phyloP scores from a whole-genome alignment of 2,797 vertebrate genomes.

The Myotis vivesi region DNA sequence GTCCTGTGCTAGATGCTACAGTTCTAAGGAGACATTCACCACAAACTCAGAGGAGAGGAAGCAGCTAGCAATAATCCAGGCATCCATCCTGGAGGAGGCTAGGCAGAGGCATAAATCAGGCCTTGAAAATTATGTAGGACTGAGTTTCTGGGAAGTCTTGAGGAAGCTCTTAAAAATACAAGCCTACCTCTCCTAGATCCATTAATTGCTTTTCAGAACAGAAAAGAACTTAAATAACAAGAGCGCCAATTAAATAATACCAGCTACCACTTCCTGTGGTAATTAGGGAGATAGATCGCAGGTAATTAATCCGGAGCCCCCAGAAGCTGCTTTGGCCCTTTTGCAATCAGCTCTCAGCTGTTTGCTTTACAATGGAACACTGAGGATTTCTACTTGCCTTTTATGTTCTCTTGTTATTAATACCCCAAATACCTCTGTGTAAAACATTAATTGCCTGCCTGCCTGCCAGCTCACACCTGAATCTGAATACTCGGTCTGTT shows the following conservation, averaged over 20 bases:
- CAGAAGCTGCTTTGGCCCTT: conserved; percentile 42
- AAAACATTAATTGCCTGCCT: conserved; percentile 74
- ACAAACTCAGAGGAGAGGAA: neutral
- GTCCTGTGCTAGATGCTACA: rapidly evolving
- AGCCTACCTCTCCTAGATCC: conserved; percentile 5
- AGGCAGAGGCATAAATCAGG: neutral
- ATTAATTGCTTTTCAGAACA: conserved; percentile 72
- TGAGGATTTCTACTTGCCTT: conserved; percentile 47
- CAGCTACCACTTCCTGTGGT: conserved; percentile 66
- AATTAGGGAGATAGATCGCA: conserved; percentile 66
- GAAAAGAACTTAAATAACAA: conserved; percentile 76
- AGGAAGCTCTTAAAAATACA: conserved; percentile 27
- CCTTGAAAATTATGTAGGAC: neutral
- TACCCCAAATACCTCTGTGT: conserved; percentile 55
- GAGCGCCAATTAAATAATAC: conserved; percentile 72
- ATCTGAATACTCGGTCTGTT: conserved; percentile 65
- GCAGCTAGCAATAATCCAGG: neutral
- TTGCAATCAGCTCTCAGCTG: conserved; percentile 49
- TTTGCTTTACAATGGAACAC: neutral
- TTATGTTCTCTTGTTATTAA: conserved; percentile 61
- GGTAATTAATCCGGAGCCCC: conserved; percentile 70
- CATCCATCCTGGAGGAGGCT: neutral
- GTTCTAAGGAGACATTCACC: neutral
- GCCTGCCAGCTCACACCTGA: conserved; percentile 63
- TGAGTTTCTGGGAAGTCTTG: neutral